phyloP scores from a whole-genome alignment of 1,140 invertebrate genomes.

The Kradibia gibbosae region DNA sequence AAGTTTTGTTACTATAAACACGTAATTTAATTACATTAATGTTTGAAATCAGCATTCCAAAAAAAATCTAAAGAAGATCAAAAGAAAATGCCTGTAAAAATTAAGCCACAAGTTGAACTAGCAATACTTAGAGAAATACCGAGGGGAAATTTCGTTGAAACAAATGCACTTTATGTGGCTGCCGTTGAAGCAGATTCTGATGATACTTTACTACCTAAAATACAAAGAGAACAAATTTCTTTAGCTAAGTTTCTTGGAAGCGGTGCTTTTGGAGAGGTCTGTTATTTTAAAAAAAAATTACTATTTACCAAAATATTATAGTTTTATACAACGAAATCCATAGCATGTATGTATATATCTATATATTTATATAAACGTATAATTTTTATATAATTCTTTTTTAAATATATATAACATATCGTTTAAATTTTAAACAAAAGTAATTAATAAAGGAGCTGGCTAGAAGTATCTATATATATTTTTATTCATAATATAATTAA shows the following conservation, averaged over 20 bases:
- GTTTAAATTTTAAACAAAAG: no score
- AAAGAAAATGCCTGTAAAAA: constrained; percentile 73
- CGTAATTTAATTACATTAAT: not conserved
- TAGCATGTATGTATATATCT: no score
- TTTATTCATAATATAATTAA: no score
- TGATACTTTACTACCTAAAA: constrained; percentile 81
- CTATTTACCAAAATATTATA: no score
- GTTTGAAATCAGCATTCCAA: constrained; percentile 60
- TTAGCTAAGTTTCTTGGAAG: constrained; percentile 92
- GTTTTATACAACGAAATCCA: no score
- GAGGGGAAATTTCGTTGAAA: constrained; percentile 81
- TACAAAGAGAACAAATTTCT: constrained; percentile 85
- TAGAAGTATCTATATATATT: no score
- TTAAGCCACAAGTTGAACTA: constrained; percentile 86
- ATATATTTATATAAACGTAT: no score
- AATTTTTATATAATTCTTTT: no score
- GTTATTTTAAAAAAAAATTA: no score
- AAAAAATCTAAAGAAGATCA: constrained; percentile 75
- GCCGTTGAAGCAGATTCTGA: constrained; percentile 78
- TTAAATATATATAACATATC: no score
- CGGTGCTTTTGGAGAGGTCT: constrained; percentile 96
- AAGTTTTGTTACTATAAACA: no score
- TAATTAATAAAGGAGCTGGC: no score
- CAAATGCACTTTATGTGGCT: constrained; percentile 85
- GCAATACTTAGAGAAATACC: constrained; percentile 90